These are phyloP conservation scores for Callosobruchus maculatus DNA, from an alignment of 2,888 invertebrate species.

Conservation along the genomic window DNA sequence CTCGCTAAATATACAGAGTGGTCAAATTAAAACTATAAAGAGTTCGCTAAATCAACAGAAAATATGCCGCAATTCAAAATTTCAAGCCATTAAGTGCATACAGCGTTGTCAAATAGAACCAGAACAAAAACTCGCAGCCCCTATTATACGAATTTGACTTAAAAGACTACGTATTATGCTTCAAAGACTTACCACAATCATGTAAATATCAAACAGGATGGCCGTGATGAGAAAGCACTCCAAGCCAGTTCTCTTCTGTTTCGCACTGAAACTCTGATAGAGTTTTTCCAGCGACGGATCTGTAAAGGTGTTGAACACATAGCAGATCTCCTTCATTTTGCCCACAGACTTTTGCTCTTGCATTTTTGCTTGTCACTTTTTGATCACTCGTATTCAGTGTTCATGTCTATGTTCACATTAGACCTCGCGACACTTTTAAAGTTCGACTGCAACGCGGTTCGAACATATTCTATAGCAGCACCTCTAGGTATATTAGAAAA, in stretches of 20 bases:
- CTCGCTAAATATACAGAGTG: no score
- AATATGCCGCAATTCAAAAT: no score
- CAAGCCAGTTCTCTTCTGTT: conserved; percentile 68
- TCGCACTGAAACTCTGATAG: conserved; percentile 68
- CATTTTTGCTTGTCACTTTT: conserved; percentile 22
- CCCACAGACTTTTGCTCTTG: conserved; percentile 39
- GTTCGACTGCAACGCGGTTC: neutral
- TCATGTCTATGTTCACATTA: neutral
- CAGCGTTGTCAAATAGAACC: no score
- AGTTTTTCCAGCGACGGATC: conserved; percentile 64
- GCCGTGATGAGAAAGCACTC: conserved; percentile 66
- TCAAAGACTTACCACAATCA: conserved; percentile 53
- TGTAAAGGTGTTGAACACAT: conserved; percentile 51
- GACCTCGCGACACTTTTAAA: neutral
- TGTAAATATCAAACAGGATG: conserved; percentile 63
- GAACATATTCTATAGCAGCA: neutral
- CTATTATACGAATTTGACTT: no score
- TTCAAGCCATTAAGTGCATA: no score
- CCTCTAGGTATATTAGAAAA: no score
- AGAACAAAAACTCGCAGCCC: no score
- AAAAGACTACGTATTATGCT: no score
- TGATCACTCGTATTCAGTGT: neutral
- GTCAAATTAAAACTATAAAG: no score
- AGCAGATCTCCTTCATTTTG: conserved; percentile 38
- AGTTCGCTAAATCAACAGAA: no score